Percentiles rank a stretch among this genome's conserved stretches.
Conservation (phyloP, 2,888 invertebrate species). For the Protophormia terraenovae region DNA sequence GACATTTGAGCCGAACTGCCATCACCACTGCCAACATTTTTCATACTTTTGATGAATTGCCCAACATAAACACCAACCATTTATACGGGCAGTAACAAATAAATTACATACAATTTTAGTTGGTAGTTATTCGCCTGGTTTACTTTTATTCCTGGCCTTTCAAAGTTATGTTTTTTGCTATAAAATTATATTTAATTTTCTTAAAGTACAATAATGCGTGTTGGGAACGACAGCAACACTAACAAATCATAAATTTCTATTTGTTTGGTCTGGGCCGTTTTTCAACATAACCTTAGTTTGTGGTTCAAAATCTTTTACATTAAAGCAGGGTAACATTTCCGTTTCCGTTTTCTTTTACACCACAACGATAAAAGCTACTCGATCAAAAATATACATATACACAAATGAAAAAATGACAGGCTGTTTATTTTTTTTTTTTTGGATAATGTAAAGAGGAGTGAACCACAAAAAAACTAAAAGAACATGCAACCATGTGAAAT, state of each 20-base stretch:
- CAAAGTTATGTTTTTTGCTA: neutral
- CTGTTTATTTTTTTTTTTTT: neutral
- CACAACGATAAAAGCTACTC: constrained; percentile 24
- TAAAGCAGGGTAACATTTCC: constrained; percentile 55
- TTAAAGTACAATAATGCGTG: constrained; percentile 61
- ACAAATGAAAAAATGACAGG: neutral
- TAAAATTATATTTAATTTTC: constrained; percentile 58
- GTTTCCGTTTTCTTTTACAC: constrained; percentile 47
- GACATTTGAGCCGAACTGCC: neutral
- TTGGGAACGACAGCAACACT: constrained; percentile 21
- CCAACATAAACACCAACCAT: constrained; percentile 59
- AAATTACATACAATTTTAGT: constrained; percentile 50
- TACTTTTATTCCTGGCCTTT: neutral
- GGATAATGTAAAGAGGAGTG: neutral
- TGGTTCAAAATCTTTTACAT: neutral
- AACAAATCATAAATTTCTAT: constrained; percentile 49
- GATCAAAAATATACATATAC: constrained; percentile 7
- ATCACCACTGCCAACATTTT: neutral
- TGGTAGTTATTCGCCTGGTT: constrained; percentile 53
- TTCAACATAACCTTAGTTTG: constrained; percentile 14
- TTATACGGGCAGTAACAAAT: constrained; percentile 59
- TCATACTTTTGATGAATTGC: constrained; percentile 61
- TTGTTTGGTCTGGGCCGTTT: constrained; percentile 8
- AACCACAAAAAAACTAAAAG: neutral
- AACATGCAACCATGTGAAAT: constrained; percentile 37